Percentiles rank a stretch among this genome's conserved stretches.
Conservation (phyloP, 1,140 invertebrate species). For the Drosophila carrolli region DNA sequence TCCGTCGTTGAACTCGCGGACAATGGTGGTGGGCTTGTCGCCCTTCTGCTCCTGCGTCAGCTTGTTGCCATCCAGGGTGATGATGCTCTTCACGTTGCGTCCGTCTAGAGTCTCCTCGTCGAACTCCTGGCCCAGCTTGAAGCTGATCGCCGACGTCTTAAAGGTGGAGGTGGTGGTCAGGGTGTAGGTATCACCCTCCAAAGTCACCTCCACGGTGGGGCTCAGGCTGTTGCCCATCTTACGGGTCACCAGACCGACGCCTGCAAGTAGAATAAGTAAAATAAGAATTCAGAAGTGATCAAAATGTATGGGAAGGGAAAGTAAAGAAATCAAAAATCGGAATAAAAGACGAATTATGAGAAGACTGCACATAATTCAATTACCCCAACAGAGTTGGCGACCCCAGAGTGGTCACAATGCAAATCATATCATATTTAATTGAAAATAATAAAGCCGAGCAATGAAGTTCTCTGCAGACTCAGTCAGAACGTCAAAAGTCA, state of each 20-base stretch:
- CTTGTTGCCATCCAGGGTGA: conserved; percentile 89
- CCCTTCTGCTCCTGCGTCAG: conserved; percentile 90
- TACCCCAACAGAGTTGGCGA: conserved; percentile 60
- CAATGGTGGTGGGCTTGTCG: conserved; percentile 88
- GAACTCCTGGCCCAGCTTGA: conserved; percentile 93
- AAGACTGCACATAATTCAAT: conserved; percentile 66
- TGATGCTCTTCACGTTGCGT: conserved; percentile 90
- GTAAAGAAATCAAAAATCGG: conserved; percentile 8
- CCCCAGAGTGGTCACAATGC: conserved; percentile 68
- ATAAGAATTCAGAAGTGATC: conserved; percentile 12
- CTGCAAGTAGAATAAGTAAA: conserved; percentile 84
- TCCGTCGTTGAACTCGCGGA: conserved; percentile 88
- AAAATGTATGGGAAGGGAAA: background rate
- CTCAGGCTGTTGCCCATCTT: conserved; percentile 91
- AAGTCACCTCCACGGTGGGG: conserved; percentile 90
- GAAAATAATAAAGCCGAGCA: conserved; percentile 74
- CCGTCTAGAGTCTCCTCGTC: conserved; percentile 95
- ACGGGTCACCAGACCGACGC: conserved; percentile 90
- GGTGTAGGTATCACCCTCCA: conserved; percentile 88
- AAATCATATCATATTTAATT: conserved; percentile 82
- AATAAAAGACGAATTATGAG: conserved; percentile 19
- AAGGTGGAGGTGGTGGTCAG: conserved; percentile 93
- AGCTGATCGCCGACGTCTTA: conserved; percentile 91
- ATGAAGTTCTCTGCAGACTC: conserved; percentile 61
- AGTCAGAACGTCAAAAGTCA: conserved; percentile 59